These are phyloP conservation scores for Tetramorium parvispinum DNA, from an alignment of 1,140 invertebrate species.

Conservation along the genomic window DNA sequence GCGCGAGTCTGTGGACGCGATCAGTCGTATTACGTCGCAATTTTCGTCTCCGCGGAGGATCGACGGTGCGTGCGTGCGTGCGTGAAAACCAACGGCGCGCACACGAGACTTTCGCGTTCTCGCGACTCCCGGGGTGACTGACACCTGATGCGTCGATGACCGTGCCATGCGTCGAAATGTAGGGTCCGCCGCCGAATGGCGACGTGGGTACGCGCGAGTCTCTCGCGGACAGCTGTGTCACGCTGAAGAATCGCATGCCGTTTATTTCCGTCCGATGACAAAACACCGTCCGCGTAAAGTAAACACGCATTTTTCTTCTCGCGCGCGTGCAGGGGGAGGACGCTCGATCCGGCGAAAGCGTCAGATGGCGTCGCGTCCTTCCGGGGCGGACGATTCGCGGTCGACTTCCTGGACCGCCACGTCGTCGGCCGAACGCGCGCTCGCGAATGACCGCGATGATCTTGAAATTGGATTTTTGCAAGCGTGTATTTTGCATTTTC, in stretches of 20 bases:
- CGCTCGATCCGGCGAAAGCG: background rate
- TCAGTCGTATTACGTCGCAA: background rate
- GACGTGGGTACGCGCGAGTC: background rate
- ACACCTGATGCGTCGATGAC: constrained; percentile 86
- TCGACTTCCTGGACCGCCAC: background rate
- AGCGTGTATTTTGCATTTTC: background rate
- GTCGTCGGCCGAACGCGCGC: background rate
- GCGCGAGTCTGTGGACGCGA: background rate
- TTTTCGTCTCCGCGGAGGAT: background rate
- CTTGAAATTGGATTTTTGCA: background rate
- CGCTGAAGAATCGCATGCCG: background rate
- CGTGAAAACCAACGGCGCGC: background rate
- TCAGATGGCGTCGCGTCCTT: constrained; percentile 34
- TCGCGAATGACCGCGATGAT: background rate
- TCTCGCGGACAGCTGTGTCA: background rate
- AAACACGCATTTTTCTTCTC: background rate
- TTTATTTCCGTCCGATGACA: background rate
- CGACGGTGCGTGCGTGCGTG: background rate
- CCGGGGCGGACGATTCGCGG: constrained; percentile 1
- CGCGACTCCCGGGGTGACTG: constrained; percentile 82
- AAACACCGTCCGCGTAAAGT: background rate
- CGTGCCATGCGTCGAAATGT: constrained; percentile 77
- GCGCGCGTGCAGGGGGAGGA: background rate
- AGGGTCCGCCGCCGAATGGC: background rate
- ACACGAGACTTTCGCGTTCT: constrained; percentile 56